phyloP scores from a whole-genome alignment of 2,113 vertebrate genomes.

The Melanotaenia duboulayi region DNA sequence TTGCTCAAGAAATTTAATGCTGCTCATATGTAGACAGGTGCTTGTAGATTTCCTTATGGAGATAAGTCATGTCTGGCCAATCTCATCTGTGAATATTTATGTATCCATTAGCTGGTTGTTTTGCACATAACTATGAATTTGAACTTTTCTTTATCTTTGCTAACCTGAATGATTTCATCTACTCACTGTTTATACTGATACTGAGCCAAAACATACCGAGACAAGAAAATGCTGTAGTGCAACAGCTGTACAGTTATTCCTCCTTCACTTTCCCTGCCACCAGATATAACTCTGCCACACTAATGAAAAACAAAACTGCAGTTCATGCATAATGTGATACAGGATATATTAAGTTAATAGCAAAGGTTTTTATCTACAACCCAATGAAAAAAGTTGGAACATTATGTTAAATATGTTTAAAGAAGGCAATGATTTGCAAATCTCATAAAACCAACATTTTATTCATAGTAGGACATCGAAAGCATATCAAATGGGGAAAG shows the following conservation, averaged over 20 bases:
- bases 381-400: too few relatives aligned
- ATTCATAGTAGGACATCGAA: too few relatives aligned
- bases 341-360: neutral
- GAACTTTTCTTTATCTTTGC: neutral
- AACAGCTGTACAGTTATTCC: neutral
- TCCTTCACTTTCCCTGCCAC: neutral
- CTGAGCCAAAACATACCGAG: neutral
- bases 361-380: neutral
- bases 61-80: neutral
- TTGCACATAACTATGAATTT: neutral
- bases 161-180: neutral
- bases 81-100: neutral
- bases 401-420: too few relatives aligned
- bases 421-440: too few relatives aligned
- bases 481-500: too few relatives aligned
- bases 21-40: neutral
- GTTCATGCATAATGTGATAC: neutral
- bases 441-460: too few relatives aligned
- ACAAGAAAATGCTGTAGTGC: neutral
- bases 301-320: neutral
- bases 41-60: neutral
- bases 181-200: neutral
- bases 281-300: neutral
- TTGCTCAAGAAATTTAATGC: neutral
- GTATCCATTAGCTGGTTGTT: neutral